Conservation (phyloP, 2,888 invertebrate species). For the Heliconius aoede region DNA sequence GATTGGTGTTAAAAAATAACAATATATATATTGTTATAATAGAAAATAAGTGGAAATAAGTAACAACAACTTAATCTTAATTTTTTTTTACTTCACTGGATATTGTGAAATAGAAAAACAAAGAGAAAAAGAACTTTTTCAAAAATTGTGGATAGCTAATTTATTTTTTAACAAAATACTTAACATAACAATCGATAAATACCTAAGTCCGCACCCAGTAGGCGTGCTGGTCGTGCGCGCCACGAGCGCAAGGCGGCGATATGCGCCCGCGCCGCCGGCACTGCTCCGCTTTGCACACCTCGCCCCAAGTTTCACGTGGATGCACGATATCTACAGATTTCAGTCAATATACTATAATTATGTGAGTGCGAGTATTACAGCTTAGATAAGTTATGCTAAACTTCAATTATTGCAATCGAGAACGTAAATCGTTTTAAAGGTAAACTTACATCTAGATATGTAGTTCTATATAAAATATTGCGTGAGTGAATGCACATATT, state of each 20-base stretch:
- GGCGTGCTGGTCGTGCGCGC: constrained; percentile 73
- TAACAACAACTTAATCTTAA: too few species aligned
- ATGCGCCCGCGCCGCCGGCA: constrained; percentile 61
- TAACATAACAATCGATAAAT: constrained; percentile 1
- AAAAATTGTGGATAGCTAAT: not conserved
- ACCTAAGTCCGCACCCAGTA: constrained; percentile 58
- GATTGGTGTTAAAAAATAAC: too few species aligned
- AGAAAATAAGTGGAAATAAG: too few species aligned
- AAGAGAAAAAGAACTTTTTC: not conserved
- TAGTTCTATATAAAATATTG: not conserved
- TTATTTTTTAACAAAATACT: not conserved
- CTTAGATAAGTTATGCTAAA: constrained; percentile 23
- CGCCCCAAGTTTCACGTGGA: constrained; percentile 29
- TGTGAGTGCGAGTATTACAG: constrained; percentile 3
- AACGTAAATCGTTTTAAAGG: constrained; percentile 18
- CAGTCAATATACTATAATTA: constrained; percentile 29
- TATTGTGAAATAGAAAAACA: not conserved
- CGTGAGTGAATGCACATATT: not conserved
- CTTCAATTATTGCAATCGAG: constrained; percentile 16
- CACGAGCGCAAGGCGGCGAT: constrained; percentile 59
- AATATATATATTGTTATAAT: too few species aligned
- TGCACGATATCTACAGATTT: constrained; percentile 32
- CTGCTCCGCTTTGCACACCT: constrained; percentile 62
- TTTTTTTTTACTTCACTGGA: not conserved
- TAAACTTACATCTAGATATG: constrained; percentile 13